phyloP scores from a whole-genome alignment of 2,797 vertebrate genomes.

The Falco biarmicus region DNA sequence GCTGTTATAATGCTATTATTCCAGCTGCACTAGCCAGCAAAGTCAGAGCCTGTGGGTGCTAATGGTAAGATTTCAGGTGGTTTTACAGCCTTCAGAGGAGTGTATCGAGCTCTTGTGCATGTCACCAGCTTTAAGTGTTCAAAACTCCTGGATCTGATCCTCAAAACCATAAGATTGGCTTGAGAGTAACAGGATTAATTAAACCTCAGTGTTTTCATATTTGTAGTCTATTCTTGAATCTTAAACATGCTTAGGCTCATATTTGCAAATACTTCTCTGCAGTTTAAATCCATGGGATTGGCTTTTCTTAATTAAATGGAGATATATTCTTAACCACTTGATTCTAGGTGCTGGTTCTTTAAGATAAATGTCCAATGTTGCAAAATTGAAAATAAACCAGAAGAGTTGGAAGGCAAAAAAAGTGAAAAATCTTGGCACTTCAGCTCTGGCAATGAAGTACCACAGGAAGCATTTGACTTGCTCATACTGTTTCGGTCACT shows the following conservation, averaged over 20 bases:
- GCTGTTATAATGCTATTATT: not conserved
- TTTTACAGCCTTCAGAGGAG: not conserved
- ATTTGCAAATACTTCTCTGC: not conserved
- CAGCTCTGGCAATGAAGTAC: not conserved
- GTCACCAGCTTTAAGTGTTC: not conserved
- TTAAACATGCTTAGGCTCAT: not conserved
- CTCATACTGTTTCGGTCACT: not conserved
- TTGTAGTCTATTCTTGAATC: not conserved
- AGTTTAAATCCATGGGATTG: not conserved
- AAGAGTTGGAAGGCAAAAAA: not conserved
- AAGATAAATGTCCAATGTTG: not conserved
- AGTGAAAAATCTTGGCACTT: not conserved
- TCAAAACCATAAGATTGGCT: fast-evolving
- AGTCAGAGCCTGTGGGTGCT: not conserved
- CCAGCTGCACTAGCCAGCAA: not conserved
- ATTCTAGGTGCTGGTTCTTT: not conserved
- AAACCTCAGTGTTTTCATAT: not conserved
- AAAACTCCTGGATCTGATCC: not conserved
- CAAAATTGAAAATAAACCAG: not conserved
- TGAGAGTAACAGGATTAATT: not conserved
- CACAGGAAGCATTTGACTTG: not conserved
- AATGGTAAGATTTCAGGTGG: not conserved
- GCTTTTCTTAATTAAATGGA: not conserved
- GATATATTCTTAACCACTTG: not conserved
- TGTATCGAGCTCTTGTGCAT: not conserved